These are phyloP conservation scores for Molanna angustata DNA, from an alignment of 2,888 invertebrate genomes.

Conservation along the genomic window DNA sequence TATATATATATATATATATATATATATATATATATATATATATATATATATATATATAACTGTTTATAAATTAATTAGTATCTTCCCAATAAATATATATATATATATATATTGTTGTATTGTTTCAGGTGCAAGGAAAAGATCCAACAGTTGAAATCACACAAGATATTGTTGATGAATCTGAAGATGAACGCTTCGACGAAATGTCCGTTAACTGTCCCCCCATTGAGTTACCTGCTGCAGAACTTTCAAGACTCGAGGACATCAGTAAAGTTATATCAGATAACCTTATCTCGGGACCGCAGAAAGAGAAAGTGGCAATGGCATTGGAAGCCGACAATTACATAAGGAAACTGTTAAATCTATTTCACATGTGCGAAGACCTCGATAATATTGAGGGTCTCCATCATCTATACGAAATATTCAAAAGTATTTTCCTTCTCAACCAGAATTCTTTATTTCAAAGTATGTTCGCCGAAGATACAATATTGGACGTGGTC, in stretches of 20 bases:
- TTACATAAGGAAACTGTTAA: slow-evolving; percentile 92
- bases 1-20: background rate
- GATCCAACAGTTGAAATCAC: slow-evolving; percentile 98
- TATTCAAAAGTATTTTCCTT: slow-evolving; percentile 98
- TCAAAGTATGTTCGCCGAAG: slow-evolving; percentile 97
- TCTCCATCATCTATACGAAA: slow-evolving; percentile 93
- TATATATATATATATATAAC: background rate
- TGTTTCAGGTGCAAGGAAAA: slow-evolving; percentile 88
- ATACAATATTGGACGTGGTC: slow-evolving; percentile 95
- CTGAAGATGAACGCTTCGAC: slow-evolving; percentile 95
- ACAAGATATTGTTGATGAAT: slow-evolving; percentile 94
- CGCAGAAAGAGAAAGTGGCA: slow-evolving; percentile 92
- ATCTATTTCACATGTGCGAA: slow-evolving; percentile 96
- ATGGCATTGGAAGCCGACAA: slow-evolving; percentile 90
- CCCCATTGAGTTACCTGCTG: slow-evolving; percentile 91
- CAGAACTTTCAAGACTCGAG: slow-evolving; percentile 89
- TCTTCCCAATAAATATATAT: background rate
- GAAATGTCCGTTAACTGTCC: slow-evolving; percentile 94
- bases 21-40: background rate
- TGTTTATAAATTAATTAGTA: background rate
- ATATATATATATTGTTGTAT: slow-evolving; percentile 6
- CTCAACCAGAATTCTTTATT: slow-evolving; percentile 96
- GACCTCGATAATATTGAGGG: slow-evolving; percentile 94
- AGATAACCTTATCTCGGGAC: slow-evolving; percentile 83
- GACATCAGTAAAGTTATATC: slow-evolving; percentile 93